Base-by-base conservation (phyloP, 2,113 vertebrate genomes). In the Nesoenas mayeri region DNA sequence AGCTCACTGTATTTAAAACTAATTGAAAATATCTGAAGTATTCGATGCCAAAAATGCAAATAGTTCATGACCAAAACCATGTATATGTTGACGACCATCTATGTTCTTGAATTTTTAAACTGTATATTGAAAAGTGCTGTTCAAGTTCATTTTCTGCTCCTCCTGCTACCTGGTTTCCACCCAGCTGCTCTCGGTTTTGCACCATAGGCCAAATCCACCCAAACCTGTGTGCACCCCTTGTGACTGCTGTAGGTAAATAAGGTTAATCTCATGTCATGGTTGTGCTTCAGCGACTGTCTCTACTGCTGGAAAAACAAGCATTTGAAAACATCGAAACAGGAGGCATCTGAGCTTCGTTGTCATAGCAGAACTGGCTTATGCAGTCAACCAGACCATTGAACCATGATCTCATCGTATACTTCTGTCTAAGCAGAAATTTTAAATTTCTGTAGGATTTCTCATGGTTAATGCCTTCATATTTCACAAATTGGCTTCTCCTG, bases 11-110 rank as follows among this genome's bases (percentile, higher is more conserved):
- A 36, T 36, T 44, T 77, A 69, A 93, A 95, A 73, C 42, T 73
- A 77, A 74, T 48, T 67, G 40, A 86, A 94, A 96, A 79, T 77
- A 95, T 12, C 48, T 93, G 48, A 26, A 89, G 65, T 85, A 18
- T 47, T 31, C 34, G 17, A 67, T 86, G 38, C 26, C 67, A 78
- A 61, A 77, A 53, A 56, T 31, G 22, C 64, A 72, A 51, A 10
- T 86, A 54, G 81, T 92, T 96, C 11, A 12, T 58, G 15, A 54
- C 24, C 36, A 53, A 56, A 91, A 42, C 15, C 9, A 47, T 15
- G 11, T 50, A 24, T 48, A 36, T 19, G 44, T 54, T 66, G 47
- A 91, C 85, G 47, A 83, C 7, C 2, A 8, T 67, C 83, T 88
- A 65, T 29, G 9, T 75, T 74, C 25, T 66, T 79, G 28, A 7